These are phyloP conservation scores for Sandelia bainsii DNA, from an alignment of 2,797 vertebrate genomes.

Conservation along the genomic window DNA sequence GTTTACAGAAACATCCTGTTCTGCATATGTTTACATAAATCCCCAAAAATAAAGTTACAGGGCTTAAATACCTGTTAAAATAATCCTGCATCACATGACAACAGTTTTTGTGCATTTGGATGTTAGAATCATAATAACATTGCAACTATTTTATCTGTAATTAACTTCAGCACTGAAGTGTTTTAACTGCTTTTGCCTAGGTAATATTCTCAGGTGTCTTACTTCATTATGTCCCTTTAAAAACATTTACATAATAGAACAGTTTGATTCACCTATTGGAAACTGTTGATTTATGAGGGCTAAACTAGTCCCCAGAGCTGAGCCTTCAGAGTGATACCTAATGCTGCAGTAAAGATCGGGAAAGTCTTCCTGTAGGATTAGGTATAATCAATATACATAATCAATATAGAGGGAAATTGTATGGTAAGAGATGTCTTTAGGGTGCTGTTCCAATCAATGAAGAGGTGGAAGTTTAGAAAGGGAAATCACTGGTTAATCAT, in stretches of 20 bases:
- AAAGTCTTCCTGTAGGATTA: constrained; percentile 72
- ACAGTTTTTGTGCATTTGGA: neutral
- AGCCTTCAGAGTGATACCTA: constrained; percentile 63
- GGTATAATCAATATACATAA: constrained; percentile 85
- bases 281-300: constrained; percentile 52
- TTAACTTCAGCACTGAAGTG: neutral
- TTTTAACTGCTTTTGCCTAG: neutral
- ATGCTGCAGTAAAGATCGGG: constrained; percentile 51
- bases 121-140: neutral
- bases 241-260: constrained; percentile 22
- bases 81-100: neutral
- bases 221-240: neutral
- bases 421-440: constrained; percentile 80
- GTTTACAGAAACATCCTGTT: neutral
- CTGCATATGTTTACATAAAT: neutral
- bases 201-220: neutral
- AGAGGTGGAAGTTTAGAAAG: constrained; percentile 74
- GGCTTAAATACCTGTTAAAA: neutral
- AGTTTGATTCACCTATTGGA: constrained; percentile 26
- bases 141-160: neutral
- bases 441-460: constrained; percentile 79
- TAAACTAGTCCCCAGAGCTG: constrained; percentile 56
- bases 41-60: neutral
- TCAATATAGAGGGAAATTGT: constrained; percentile 86
- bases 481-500: constrained; percentile 78